phyloP scores from a whole-genome alignment of 2,797 vertebrate genomes.

The Halcyon smyrnensis region DNA sequence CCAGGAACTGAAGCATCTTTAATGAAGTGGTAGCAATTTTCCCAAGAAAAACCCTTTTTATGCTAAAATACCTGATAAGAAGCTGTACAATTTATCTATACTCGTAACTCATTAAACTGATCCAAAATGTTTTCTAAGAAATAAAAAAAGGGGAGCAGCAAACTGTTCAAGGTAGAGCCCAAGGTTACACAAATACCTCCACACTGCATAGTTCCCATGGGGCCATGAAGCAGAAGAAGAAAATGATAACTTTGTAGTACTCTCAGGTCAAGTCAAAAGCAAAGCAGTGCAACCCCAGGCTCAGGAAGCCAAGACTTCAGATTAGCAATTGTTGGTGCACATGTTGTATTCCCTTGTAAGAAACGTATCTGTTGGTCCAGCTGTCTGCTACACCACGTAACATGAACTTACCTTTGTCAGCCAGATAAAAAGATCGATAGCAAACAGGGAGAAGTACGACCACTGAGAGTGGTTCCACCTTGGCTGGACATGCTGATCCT shows the following conservation, averaged over 20 bases:
- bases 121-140: background rate
- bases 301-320: background rate
- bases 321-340: background rate
- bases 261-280: background rate
- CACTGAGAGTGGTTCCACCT: background rate
- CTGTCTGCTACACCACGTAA: background rate
- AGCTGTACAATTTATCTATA: background rate
- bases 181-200: conserved; percentile 39
- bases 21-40: background rate
- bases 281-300: background rate
- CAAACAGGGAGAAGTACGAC: background rate
- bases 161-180: background rate
- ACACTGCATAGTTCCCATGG: background rate
- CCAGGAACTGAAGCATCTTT: background rate
- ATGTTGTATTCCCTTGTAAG: background rate
- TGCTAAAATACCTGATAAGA: background rate
- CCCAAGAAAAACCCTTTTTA: background rate
- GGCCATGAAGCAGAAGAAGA: background rate
- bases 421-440: background rate
- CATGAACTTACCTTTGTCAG: background rate
- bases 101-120: background rate
- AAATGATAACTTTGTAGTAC: background rate
- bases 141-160: background rate
- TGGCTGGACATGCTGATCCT: background rate
- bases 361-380: background rate